A percentile compares a stretch with the other conserved stretches of the same genome.
These are phyloP conservation scores for Leucophenga montana DNA, from an alignment of 2,888 invertebrate species.

Conservation along the genomic window DNA sequence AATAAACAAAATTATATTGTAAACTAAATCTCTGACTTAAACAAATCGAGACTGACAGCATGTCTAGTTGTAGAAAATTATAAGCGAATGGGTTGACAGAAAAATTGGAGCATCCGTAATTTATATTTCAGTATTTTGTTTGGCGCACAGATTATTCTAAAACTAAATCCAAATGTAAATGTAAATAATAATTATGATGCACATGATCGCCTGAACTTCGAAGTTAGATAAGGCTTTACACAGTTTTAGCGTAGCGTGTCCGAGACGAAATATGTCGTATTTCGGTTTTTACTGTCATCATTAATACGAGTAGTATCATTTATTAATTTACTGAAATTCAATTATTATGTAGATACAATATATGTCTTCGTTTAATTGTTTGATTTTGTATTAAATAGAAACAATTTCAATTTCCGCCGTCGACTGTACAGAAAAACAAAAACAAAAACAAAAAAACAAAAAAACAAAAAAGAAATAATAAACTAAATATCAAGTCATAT, in stretches of 20 bases:
- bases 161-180: neutral
- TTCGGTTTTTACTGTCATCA: neutral
- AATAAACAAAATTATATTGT: constrained; percentile 35
- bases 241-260: too few relatives aligned
- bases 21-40: neutral
- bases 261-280: neutral
- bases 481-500: neutral
- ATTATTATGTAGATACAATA: too few relatives aligned
- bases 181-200: too few relatives aligned
- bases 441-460: too few relatives aligned
- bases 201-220: too few relatives aligned
- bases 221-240: too few relatives aligned
- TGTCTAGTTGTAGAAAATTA: too few relatives aligned
- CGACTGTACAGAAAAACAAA: too few relatives aligned
- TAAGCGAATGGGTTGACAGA: neutral
- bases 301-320: too few relatives aligned
- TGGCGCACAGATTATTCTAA: neutral
- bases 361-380: neutral
- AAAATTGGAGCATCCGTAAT: constrained; percentile 1
- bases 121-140: neutral
- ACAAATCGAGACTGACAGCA: too few relatives aligned
- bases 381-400: too few relatives aligned
- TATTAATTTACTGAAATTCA: constrained; percentile 3
- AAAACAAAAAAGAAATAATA: too few relatives aligned
- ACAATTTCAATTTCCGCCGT: neutral